Base-by-base conservation (phyloP, 1,140 invertebrate species). In the Tetramorium parvispinum region DNA sequence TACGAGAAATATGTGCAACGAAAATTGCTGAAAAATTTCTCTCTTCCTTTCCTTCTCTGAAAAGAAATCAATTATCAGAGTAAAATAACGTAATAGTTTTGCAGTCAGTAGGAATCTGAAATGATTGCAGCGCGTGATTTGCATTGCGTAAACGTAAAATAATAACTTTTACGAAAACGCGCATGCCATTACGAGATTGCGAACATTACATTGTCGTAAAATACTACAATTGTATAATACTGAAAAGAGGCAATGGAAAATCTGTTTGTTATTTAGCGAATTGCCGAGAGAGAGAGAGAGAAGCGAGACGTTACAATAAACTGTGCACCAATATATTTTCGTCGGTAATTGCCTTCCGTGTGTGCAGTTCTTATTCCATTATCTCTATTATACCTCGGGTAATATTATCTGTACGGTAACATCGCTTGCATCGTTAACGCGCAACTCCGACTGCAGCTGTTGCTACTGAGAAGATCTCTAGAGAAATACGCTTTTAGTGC, bases 401-500 rank as follows among this genome's bases (percentile, higher is more conserved):
- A 70, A 81, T 57, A 71, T 70, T 21, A 40, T 66, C 13, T 6
- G 16, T n/a, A 63, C 43, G 24, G 16, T 59, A 65, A 78, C 27
- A 53, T 70, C 40, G 16, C 65, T 66, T 16, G 75, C 59, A 49
- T 27, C 16, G 18, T 63, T 81, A 43, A 79, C 21, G 24, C 11
- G 24, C 11, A 70, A 40, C 21, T 46, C 63, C 37, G 21, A 55
- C 49, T 68, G 63, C 63, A 70, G n/a, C 21, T 43, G 37, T 32
- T 81, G 6, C n/a, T n/a, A n/a, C n/a, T n/a, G n/a, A 40, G 43
- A 65, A 32, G 1, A 32, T 55, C 78, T 53, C 63, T 43, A 21
- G 63, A 81, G 78, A 81, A 81, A 81, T 81, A 70, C 11, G 37
- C 63, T 81, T 53, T 70, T 65, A 40, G 49, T 7, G 8, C 32